Evolutionary conservation across 2,797 vertebrate species (phyloP), one percentile per base, ranked within the genome.

Genomic region (Gila robusta): DNA sequence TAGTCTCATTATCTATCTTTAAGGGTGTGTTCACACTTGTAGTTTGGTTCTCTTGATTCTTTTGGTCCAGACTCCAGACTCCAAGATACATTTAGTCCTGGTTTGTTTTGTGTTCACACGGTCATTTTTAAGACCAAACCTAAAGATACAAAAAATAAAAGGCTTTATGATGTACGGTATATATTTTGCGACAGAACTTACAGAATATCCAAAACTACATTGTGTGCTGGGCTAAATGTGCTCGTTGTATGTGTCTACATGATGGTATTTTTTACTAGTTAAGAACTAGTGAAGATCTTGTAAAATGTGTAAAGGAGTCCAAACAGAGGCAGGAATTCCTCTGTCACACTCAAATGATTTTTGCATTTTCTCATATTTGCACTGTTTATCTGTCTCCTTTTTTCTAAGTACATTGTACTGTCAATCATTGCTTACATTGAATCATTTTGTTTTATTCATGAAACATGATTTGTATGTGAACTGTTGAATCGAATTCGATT

Each of bases 371-470:
- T 49, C 47, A 49, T 49, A 49, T 23, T 70, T 81, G 23, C 9
- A 6, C 47, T 82, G 49, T 59, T 72, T 5, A 54, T 81, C 17
- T 59, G 17, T 72, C n/a, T 81, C 5, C 28, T 82, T 52, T 59
- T 71, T 71, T 41, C 1, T 71, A 52, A 26, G 44, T 64, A 47
- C 4, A 10, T 17, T 16, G 16, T 32, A 21, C n/a, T 72, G 37
- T 23, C 41, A 72, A 26, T 78, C 3, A n/a, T 78, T 39, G 7
- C 23, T 79, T 59, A 39, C 26, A 49, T 11, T 73, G 1, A 41
- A 72, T 32, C 12, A 66, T 66, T 28, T 66, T 7, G 26, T 39
- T 12, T 44, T 37, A 37, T 56, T 56, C 32, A 8, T 77, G 10
- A 77, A 35, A 77, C 52, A 56, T n/a, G 11, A 56, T 77, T 77